Conservation (phyloP, 92 coral and sea anemone species). For the Desmophyllum pertusum region DNA sequence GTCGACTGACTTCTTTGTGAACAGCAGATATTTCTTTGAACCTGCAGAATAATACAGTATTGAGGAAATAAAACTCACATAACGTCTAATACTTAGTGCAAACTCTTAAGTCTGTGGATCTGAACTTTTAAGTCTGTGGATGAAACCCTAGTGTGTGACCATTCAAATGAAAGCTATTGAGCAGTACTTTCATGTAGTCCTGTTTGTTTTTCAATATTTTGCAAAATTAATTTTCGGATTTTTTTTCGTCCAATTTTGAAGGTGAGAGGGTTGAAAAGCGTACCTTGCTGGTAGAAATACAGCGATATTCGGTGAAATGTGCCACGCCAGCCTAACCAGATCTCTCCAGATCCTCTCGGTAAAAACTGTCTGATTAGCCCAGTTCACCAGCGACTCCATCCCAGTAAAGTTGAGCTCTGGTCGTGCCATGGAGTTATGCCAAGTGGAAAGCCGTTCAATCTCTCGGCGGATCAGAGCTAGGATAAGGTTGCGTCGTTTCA, state of each 20-base stretch:
- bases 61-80: no score
- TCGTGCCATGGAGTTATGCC: conserved; percentile 92
- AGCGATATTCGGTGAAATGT: conserved; percentile 89
- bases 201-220: background rate
- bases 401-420: conserved; percentile 77
- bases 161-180: background rate
- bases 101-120: background rate
- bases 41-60: conserved; percentile 44
- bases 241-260: background rate
- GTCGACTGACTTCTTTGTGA: conserved; percentile 79
- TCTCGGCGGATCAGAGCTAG: conserved; percentile 87
- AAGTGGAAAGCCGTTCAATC: conserved; percentile 86
- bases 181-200: background rate
- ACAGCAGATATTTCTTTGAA: conserved; percentile 87
- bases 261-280: background rate
- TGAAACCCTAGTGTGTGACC: background rate
- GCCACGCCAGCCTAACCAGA: conserved; percentile 93
- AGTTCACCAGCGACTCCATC: conserved; percentile 76
- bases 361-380: conserved; percentile 92
- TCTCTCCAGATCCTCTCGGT: conserved; percentile 96
- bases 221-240: background rate
- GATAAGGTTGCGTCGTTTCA: conserved; percentile 89
- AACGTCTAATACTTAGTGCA: no score
- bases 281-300: conserved; percentile 93
- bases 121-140: background rate